Evolutionary conservation across 2,888 invertebrate species (phyloP).

Genomic region (Hipparchia sbordonii): DNA sequence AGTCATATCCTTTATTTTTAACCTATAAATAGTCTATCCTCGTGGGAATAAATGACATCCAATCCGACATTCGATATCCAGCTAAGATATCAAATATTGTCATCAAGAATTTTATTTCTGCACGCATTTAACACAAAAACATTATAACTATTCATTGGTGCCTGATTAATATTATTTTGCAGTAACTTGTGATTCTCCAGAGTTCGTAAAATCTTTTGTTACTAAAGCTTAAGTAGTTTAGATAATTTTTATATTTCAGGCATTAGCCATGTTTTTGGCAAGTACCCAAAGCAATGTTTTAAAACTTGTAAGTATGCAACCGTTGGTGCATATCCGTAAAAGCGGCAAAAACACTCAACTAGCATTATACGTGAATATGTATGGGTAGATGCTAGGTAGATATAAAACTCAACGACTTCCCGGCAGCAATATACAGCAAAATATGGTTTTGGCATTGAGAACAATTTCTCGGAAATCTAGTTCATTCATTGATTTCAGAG

Average conservation of each 20-base stretch:
- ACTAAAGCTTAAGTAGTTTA: not conserved
- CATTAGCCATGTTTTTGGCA: not conserved
- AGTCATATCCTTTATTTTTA: too few species aligned
- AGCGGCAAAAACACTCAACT: conserved; percentile 15
- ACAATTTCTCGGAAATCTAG: not conserved
- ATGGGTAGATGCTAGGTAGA: conserved; percentile 9
- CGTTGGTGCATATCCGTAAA: conserved; percentile 12
- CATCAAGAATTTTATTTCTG: too few species aligned
- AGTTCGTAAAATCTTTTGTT: not conserved
- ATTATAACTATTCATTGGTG: too few species aligned
- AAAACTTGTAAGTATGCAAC: conserved; percentile 6
- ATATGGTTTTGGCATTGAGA: not conserved
- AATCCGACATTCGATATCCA: too few species aligned
- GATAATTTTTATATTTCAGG: conserved; percentile 5
- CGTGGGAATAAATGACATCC: too few species aligned
- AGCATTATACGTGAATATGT: conserved; percentile 4
- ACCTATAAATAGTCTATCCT: too few species aligned
- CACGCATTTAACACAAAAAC: too few species aligned
- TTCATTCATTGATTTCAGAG: too few species aligned
- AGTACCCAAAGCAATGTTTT: not conserved
- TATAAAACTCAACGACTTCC: conserved; percentile 12
- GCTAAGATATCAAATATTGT: too few species aligned
- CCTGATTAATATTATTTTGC: too few species aligned
- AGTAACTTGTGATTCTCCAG: not conserved
- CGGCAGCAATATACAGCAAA: not conserved